Conservation (phyloP, 2,888 invertebrate species). For the Caenorhabditis japonica region DNA sequence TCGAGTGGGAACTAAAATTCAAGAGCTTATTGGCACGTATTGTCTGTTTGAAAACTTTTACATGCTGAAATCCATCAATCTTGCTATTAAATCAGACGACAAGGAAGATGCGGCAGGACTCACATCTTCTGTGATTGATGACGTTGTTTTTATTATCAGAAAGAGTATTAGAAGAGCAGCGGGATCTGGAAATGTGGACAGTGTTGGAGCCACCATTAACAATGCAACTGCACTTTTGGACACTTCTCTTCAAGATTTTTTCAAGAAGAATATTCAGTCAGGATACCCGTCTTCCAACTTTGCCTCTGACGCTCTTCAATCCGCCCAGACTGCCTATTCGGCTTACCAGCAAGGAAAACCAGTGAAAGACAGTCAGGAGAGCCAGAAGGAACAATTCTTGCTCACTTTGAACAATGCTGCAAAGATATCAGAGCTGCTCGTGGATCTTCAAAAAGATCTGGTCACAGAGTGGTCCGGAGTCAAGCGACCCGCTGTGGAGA, state of each 20-base stretch:
- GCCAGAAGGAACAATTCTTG: slow-evolving; percentile 79
- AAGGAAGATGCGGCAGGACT: slow-evolving; percentile 80
- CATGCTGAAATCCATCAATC: slow-evolving; percentile 92
- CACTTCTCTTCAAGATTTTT: slow-evolving; percentile 85
- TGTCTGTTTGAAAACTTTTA: slow-evolving; percentile 93
- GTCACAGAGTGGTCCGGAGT: slow-evolving; percentile 58
- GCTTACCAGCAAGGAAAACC: slow-evolving; percentile 62
- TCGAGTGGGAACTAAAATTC: slow-evolving; percentile 71
- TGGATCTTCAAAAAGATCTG: slow-evolving; percentile 83
- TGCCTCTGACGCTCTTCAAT: slow-evolving; percentile 73
- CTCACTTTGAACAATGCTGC: slow-evolving; percentile 91
- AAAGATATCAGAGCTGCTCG: slow-evolving; percentile 90
- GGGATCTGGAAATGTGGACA: slow-evolving; percentile 91
- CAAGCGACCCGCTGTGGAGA: slow-evolving; percentile 77
- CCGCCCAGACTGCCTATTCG: slow-evolving; percentile 72
- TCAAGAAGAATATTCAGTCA: slow-evolving; percentile 79
- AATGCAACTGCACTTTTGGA: slow-evolving; percentile 90
- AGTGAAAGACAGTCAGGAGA: slow-evolving; percentile 67
- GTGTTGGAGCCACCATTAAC: slow-evolving; percentile 92
- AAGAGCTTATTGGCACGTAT: slow-evolving; percentile 86
- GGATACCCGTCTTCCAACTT: slow-evolving; percentile 74
- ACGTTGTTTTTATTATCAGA: slow-evolving; percentile 95
- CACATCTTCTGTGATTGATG: slow-evolving; percentile 92
- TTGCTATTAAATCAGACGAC: slow-evolving; percentile 89
- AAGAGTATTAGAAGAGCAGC: slow-evolving; percentile 95